Percentiles rank a stretch among this genome's conserved stretches.
phyloP scores from a whole-genome alignment of 1,140 invertebrate genomes.

The Pogonognathellus flavescens region DNA sequence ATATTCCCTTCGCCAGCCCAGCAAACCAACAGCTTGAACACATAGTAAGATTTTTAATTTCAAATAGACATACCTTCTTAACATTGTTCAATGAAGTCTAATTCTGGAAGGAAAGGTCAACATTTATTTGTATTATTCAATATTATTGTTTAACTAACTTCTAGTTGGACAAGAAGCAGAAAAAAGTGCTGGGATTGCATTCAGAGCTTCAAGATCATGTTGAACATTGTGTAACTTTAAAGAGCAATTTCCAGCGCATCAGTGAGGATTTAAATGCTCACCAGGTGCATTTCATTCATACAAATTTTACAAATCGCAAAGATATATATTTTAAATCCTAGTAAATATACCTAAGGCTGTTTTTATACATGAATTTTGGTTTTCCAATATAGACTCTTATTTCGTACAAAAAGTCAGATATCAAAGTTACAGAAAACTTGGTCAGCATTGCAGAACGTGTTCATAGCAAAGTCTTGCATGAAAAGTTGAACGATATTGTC shows the following conservation, averaged over 20 bases:
- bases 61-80: not conserved
- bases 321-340: not conserved
- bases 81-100: too few relatives aligned
- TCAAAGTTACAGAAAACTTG: conserved; percentile 19
- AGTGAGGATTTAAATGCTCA: conserved; percentile 50
- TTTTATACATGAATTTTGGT: not conserved
- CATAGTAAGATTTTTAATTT: conserved; percentile 11
- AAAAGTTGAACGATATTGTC: conserved; percentile 5
- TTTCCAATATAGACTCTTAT: not conserved
- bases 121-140: not conserved
- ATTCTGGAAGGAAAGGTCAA: too few relatives aligned
- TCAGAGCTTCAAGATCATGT: conserved; percentile 36
- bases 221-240: conserved; percentile 28
- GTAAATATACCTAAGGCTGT: not conserved
- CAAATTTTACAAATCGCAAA: too few relatives aligned
- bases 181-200: conserved; percentile 11
- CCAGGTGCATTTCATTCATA: not conserved
- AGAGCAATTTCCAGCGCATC: conserved; percentile 9
- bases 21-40: conserved; percentile 40
- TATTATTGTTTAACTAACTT: not conserved
- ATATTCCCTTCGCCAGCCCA: conserved; percentile 45
- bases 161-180: conserved; percentile 41
- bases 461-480: conserved; percentile 40
- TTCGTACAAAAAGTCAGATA: conserved; percentile 8
- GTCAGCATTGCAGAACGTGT: conserved; percentile 36